Percentiles rank a stretch among this genome's conserved stretches.
These are phyloP conservation scores for Rhegmatorhina hoffmannsi DNA, from an alignment of 2,113 vertebrate genomes.

Conservation along the genomic window DNA sequence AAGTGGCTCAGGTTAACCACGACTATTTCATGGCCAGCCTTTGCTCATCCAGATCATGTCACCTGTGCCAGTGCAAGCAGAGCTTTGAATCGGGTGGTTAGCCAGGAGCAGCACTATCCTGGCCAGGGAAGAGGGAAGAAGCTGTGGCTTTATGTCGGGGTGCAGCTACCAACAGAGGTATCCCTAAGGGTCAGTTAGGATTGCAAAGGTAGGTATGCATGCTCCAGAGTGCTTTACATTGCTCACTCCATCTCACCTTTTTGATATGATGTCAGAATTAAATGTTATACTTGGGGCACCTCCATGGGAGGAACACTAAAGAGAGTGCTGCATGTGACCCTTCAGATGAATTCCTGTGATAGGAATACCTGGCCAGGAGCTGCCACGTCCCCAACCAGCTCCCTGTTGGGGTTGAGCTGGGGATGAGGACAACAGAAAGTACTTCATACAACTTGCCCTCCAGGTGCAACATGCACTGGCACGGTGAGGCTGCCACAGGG, in stretches of 20 bases:
- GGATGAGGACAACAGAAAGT: neutral
- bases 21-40: neutral
- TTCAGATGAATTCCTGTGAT: neutral
- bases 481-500: accelerated
- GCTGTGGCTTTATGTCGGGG: neutral
- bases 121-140: neutral
- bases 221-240: neutral
- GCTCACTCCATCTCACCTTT: accelerated
- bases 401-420: neutral
- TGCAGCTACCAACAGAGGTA: neutral
- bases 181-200: neutral
- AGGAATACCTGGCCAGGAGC: neutral
- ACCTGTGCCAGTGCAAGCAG: neutral
- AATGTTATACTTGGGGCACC: neutral
- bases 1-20: neutral
- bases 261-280: neutral
- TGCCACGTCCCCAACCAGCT: neutral
- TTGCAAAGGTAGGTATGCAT: neutral
- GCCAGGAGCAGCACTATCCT: accelerated
- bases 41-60: accelerated
- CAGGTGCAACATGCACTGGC: accelerated
- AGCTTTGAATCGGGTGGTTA: accelerated
- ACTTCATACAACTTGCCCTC: accelerated
- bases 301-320: accelerated
- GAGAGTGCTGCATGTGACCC: neutral